Evolutionary conservation across 2,797 vertebrate genomes (phyloP).

Genomic region (Silurus aristotelis): DNA sequence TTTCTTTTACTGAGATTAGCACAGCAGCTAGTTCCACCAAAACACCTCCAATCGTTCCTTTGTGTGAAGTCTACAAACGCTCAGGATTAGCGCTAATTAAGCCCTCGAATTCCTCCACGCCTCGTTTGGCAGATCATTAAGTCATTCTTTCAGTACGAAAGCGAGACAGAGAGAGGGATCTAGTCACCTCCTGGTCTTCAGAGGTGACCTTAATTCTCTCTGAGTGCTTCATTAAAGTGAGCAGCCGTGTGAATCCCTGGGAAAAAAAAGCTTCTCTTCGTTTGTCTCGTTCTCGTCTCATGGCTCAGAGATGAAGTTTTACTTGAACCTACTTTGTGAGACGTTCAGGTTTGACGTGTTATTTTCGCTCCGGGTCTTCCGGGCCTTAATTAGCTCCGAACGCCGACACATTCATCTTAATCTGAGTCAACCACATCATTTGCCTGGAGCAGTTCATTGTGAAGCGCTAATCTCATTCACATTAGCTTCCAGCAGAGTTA

Average conservation of each 20-base stretch:
- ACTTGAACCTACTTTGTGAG: neutral
- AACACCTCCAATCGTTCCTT: neutral
- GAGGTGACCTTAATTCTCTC: conserved; percentile 78
- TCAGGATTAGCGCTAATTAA: conserved; percentile 75
- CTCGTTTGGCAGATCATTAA: conserved; percentile 77
- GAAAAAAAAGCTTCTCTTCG: neutral
- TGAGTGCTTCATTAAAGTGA: conserved; percentile 74
- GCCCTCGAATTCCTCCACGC: conserved; percentile 69
- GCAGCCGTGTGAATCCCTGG: conserved; percentile 34
- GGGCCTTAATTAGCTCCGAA: conserved; percentile 46
- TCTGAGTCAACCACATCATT: conserved; percentile 20
- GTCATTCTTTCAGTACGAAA: conserved; percentile 67
- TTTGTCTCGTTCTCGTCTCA: neutral
- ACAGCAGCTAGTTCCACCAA: neutral
- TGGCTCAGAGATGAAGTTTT: neutral
- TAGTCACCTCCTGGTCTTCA: conserved; percentile 66
- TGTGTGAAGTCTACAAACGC: conserved; percentile 67
- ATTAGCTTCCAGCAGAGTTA: neutral
- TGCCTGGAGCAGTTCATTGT: neutral
- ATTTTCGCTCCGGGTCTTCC: conserved; percentile 31
- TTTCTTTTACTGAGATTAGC: neutral
- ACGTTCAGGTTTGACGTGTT: conserved; percentile 42
- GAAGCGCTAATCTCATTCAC: conserved; percentile 13
- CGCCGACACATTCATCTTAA: conserved; percentile 47
- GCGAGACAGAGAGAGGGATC: conserved; percentile 26